Conservation (phyloP, 1,140 invertebrate genomes). For the Sarcophaga peregrina region DNA sequence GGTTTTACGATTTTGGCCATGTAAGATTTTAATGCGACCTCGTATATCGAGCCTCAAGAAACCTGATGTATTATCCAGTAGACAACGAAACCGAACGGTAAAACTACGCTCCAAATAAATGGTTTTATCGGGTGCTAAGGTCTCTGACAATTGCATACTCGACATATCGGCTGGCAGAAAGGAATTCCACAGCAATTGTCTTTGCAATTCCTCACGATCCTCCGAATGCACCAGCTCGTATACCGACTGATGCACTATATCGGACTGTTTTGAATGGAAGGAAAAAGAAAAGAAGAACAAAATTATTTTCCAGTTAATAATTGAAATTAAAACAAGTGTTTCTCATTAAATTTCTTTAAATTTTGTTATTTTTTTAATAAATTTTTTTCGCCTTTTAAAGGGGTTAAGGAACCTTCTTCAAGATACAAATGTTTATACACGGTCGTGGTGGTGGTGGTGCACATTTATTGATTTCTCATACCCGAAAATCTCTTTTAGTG, state of each 20-base stretch:
- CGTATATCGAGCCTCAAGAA: conserved; percentile 98
- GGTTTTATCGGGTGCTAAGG: conserved; percentile 84
- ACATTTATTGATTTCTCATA: conserved; percentile 30
- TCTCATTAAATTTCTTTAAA: not conserved
- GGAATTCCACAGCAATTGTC: conserved; percentile 96
- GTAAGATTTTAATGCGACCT: conserved; percentile 93
- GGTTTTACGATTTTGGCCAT: conserved; percentile 94
- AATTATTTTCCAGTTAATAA: not conserved
- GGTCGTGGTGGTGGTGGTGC: not conserved
- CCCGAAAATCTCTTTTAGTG: not conserved
- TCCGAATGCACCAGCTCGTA: conserved; percentile 99
- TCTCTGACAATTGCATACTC: conserved; percentile 84
- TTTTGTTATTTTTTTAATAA: not conserved
- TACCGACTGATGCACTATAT: conserved; percentile 98
- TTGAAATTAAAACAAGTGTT: not conserved
- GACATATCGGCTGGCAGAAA: conserved; percentile 86
- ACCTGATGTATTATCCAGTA: conserved; percentile 98
- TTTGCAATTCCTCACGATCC: conserved; percentile 95
- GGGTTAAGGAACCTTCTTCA: conserved; percentile 10
- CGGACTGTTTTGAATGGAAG: conserved; percentile 79
- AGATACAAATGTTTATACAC: not conserved
- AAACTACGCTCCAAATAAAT: conserved; percentile 93
- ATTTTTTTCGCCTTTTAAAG: not conserved
- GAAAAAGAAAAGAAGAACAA: not conserved
- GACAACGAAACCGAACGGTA: conserved; percentile 96